These are phyloP conservation scores for Ceratina calcarata DNA, from an alignment of 1,140 invertebrate genomes.

Conservation along the genomic window DNA sequence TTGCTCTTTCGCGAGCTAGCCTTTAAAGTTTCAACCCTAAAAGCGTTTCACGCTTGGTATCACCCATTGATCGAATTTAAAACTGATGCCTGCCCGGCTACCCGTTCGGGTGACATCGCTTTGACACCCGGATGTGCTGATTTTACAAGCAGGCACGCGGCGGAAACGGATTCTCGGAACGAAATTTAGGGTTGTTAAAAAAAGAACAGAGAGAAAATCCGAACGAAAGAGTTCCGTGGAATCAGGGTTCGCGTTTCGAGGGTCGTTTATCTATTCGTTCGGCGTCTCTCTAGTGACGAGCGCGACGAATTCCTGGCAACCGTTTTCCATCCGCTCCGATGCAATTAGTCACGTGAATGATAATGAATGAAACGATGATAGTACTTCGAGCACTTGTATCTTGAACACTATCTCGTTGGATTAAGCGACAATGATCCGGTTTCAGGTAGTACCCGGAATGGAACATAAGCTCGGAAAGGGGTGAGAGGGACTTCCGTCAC, in stretches of 20 bases:
- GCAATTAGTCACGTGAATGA: conserved; percentile 16
- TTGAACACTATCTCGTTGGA: too few species aligned
- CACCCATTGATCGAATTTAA: conserved; percentile 81
- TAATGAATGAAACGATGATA: neutral
- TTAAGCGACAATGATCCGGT: conserved; percentile 34
- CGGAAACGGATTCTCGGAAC: conserved; percentile 79
- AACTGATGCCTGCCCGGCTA: conserved; percentile 70
- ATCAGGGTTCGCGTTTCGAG: conserved; percentile 14
- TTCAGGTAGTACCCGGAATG: conserved; percentile 35
- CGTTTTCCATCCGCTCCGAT: neutral
- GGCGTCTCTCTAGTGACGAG: conserved; percentile 43
- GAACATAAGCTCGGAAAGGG: conserved; percentile 44
- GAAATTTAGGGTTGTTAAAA: conserved; percentile 76
- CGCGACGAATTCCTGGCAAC: conserved; percentile 50
- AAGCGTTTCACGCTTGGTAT: conserved; percentile 80
- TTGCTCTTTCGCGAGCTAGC: conserved; percentile 66
- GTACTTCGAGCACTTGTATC: too few species aligned
- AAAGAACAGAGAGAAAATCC: conserved; percentile 29
- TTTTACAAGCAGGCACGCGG: conserved; percentile 79
- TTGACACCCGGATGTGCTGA: conserved; percentile 80
- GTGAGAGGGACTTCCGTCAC: conserved; percentile 33
- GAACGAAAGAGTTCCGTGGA: conserved; percentile 41
- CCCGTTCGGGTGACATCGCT: conserved; percentile 74
- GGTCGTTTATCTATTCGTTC: conserved; percentile 43
- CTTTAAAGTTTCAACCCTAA: conserved; percentile 80